Base-by-base conservation (phyloP, 2,113 vertebrate species). In the Chamaetylas fuelleborni region DNA sequence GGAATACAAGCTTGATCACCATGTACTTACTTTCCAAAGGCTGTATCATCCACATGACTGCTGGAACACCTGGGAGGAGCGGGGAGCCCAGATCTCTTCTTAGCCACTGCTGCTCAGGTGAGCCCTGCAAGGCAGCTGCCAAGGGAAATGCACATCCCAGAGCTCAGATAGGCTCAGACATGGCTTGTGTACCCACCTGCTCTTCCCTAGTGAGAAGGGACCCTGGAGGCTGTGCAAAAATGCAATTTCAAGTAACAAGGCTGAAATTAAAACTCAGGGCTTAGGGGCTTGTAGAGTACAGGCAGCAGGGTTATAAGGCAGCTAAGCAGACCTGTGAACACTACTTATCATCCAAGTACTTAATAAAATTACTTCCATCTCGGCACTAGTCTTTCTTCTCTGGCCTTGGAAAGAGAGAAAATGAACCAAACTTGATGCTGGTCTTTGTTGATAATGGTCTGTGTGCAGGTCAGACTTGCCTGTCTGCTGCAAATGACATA, bases 11-110 rank as follows among this genome's bases (percentile, higher is more conserved):
- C 11, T 40, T 40, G 47, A 28, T 77, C 31, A 58, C 53, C 43
- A 67, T 1, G 0, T 6, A 4, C 43, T 19, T 45, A 42, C 19
- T 72, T 81, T 34, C 20, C 42, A 38, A 26, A 53, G 17, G 19
- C 57, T 58, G 12, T 48, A 24, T 61, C 31, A 36, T 72, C 38
- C 17, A 9, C 0, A 0, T 15, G 28, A 42, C 18, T 9, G 4
- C 26, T 53, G 42, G 23, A 43, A 40, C 17, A 12, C 4, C 15
- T 42, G 19, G 51, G 42, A 58, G 20, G 10, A 62, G 33, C 10
- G 15, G 7, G 45, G 17, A 88, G 5, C 23, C 20, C 34, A 60
- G 36, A 33, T 20, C 34, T 70, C 64, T 58, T 67, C 62, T 31
- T 36, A 69, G 50, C 19, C 13, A 18, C 45, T 86, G 42, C 40